These are phyloP conservation scores for Euura saliciscinereae DNA, from an alignment of 1,140 invertebrate species.

Conservation along the genomic window DNA sequence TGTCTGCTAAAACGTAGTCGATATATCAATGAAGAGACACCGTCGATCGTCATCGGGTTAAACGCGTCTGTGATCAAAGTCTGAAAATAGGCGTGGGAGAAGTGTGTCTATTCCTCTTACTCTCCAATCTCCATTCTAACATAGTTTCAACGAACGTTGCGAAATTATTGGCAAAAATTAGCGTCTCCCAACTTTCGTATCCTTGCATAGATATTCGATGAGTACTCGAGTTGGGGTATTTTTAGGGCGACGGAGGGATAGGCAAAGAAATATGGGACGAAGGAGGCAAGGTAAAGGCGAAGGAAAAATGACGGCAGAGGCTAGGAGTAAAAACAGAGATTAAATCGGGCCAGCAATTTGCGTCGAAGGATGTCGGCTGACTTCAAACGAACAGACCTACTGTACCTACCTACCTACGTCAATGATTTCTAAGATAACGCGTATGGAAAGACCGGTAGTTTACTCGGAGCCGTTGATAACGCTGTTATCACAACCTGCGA, in stretches of 20 bases:
- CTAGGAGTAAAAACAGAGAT: not conserved
- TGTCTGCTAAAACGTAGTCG: too few relatives aligned
- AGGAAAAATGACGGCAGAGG: too few relatives aligned
- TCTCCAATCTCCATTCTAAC: too few relatives aligned
- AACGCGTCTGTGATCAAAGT: slow-evolving; percentile 11
- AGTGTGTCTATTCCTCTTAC: too few relatives aligned
- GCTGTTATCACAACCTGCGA: not conserved
- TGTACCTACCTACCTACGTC: not conserved
- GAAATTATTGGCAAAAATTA: too few relatives aligned
- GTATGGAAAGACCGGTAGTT: not conserved
- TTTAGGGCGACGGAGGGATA: not conserved
- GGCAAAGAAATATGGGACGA: too few relatives aligned
- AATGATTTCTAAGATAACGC: not conserved
- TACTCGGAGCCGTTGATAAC: not conserved
- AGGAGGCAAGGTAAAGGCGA: too few relatives aligned
- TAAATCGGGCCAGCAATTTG: not conserved
- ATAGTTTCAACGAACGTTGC: too few relatives aligned
- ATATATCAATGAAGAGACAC: too few relatives aligned
- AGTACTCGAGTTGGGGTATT: not conserved
- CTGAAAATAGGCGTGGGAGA: not conserved
- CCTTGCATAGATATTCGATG: too few relatives aligned
- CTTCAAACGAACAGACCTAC: not conserved
- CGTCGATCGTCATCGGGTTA: too few relatives aligned
- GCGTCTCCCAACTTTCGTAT: too few relatives aligned
- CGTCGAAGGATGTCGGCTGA: not conserved